Base-by-base conservation (phyloP, 2,888 invertebrate genomes). In the Epirrhoe alternata region DNA sequence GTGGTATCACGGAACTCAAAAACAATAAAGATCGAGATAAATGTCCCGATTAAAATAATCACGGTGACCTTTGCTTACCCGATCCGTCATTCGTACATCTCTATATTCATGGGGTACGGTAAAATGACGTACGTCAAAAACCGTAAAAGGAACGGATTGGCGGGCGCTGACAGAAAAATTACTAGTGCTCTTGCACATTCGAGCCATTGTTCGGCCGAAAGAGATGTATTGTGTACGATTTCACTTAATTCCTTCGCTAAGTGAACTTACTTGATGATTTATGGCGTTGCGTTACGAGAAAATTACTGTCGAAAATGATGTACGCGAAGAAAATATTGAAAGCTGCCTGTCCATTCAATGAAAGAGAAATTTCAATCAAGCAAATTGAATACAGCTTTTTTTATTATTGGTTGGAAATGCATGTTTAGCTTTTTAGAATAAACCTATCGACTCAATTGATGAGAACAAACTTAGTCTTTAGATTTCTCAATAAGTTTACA, bases 21-120 rank as follows among this genome's bases (percentile, higher is more conserved):
- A 87, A 89, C 87, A 88, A 87, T 87, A 85, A 86, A 83, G 81
- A 85, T 81, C 84, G 84, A 88, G 87, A 89, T 89, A 84, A 86
- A 87, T 85, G 86, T 87, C 85, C 85, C 87, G 88, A 89, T 89
- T 88, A 89, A 87, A 86, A 87, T 88, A 88, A 89, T 88, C 88
- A 85, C 77, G 81, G 77, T 83, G 87, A 88, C 89, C 89, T 88
- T 87, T 88, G 76, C 74, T 78, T 76, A 74, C 77, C 67, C 81
- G 83, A 86, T 86, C 83, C 79, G 86, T 87, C 87, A 86, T 83
- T 77, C 77, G 80, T 81, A 85, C 84, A 85, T 83, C 84, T 87
- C 83, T 86, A 86, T 85, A 87, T 84, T 84, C 78, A 79, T 79
- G 77, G 74, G 70, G 67, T 67, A 77, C 74, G 79, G 81, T 83